Evolutionary conservation across 2,113 vertebrate species (phyloP), one percentile per base, ranked within the genome.

Genomic region (Lophochroa leadbeateri): DNA sequence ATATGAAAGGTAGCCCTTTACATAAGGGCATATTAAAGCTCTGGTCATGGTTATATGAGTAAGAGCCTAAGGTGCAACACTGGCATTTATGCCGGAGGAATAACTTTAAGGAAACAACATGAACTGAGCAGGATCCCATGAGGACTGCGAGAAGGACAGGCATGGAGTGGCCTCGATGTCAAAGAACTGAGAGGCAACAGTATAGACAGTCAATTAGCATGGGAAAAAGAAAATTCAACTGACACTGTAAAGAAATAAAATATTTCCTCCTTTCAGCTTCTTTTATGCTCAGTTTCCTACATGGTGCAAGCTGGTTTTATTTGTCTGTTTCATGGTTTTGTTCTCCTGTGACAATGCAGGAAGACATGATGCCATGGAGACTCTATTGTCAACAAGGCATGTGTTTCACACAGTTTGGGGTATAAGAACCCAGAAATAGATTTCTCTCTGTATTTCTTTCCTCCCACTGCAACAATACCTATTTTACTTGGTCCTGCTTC

Each of bases 111-210:
- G 24, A 67, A 69, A 35, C 9, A 69, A 6, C 9, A 13, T 28
- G 35, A 80, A 39, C 29, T 58, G 49, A 83, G 7, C 6, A 80
- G 37, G 17, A 63, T 53, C 41, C 43, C 17, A 17, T 11, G 8
- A 19, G 27, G 20, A 49, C 3, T 49, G 6, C 18, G 69, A n/a
- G 33, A 78, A 9, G 49, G n/a, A 44, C 21, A 61, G 9, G 39
- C 15, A 7, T 3, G 25, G 72, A 16, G 11, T 46, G 33, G 2
- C 23, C 25, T 57, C 0, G 0, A 1, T 67, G 41, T 4, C 39
- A 63, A 79, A 46, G 5, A 4, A 25, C 23, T n/a, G 44, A 29
- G 18, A 83, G 9, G 8, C 27, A 65, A 24, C 15, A 25, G 21
- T 0, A 0, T 23, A 57, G 53, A 10, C 17, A 18, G 20, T 44